A percentile compares a stretch with the other conserved stretches of the same genome.
phyloP scores from a whole-genome alignment of 2,113 vertebrate species.

The Puntigrus tetrazona region DNA sequence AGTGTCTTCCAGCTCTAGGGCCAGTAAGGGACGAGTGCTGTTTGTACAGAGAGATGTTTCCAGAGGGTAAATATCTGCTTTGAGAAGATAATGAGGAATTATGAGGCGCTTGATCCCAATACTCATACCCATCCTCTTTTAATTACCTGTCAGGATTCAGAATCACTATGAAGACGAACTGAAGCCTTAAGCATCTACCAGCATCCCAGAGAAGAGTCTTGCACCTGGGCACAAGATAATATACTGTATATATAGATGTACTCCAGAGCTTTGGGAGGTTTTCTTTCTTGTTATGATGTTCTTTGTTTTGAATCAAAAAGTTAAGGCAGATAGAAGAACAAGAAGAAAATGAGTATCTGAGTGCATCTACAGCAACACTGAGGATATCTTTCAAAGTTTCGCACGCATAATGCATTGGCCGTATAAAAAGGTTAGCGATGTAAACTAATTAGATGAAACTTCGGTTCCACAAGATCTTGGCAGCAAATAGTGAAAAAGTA shows the following conservation, averaged over 20 bases:
- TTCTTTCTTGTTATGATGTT: neutral
- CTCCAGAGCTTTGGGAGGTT: neutral
- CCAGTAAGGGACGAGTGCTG: slow-evolving; percentile 10
- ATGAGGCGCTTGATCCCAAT: slow-evolving; percentile 57
- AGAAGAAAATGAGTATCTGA: neutral
- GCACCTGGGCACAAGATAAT: neutral
- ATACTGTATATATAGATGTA: neutral
- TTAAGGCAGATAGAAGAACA: neutral
- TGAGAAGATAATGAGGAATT: slow-evolving; percentile 70
- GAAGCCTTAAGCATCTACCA: slow-evolving; percentile 42
- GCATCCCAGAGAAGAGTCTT: neutral
- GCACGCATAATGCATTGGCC: neutral
- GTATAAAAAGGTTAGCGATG: neutral
- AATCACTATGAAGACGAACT: slow-evolving; percentile 53
- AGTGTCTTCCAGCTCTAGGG: neutral
- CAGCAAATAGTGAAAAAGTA: neutral
- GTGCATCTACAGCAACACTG: neutral
- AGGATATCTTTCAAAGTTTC: neutral
- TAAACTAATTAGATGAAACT: neutral
- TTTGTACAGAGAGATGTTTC: slow-evolving; percentile 53
- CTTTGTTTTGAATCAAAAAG: neutral
- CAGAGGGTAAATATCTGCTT: slow-evolving; percentile 61
- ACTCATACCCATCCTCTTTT: slow-evolving; percentile 48
- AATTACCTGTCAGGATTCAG: slow-evolving; percentile 65
- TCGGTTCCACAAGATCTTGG: neutral